Percentiles rank a stretch among this genome's conserved stretches.
Conservation (phyloP, 2,797 vertebrate species). For the Remorina albescens region DNA sequence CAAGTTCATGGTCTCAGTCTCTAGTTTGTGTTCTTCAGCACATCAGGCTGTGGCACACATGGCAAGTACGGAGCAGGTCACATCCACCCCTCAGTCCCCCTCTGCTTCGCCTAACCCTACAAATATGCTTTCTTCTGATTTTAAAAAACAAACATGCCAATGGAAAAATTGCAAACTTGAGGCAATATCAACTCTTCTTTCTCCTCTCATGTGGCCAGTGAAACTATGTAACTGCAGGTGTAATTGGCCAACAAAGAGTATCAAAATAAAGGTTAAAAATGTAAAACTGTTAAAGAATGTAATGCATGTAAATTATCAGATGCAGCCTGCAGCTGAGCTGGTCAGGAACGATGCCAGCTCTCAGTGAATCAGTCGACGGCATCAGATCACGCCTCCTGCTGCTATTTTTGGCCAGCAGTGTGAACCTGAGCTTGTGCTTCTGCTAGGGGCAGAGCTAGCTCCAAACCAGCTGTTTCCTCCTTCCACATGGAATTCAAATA, state of each 20-base stretch:
- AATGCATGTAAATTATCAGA: not conserved
- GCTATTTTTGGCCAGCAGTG: conserved; percentile 23
- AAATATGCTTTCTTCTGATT: no score
- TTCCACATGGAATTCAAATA: conserved; percentile 22
- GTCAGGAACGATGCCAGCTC: conserved; percentile 14
- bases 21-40: no score
- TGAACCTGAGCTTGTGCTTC: conserved; percentile 20
- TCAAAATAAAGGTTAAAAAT: not conserved
- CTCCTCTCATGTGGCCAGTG: not conserved
- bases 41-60: no score
- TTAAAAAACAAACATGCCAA: not conserved
- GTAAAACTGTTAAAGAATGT: conserved; percentile 2
- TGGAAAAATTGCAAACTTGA: no score
- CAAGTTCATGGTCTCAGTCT: no score
- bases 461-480: conserved; percentile 37
- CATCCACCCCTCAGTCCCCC: no score
- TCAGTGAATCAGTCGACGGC: conserved; percentile 11
- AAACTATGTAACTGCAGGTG: no score
- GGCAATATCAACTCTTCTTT: no score
- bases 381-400: conserved; percentile 33
- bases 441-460: conserved; percentile 24
- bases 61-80: no score
- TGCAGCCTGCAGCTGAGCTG: conserved; percentile 5
- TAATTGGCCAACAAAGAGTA: not conserved
- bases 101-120: no score